Conservation (phyloP, 2,113 vertebrate genomes). For the Eulemur rufifrons region DNA sequence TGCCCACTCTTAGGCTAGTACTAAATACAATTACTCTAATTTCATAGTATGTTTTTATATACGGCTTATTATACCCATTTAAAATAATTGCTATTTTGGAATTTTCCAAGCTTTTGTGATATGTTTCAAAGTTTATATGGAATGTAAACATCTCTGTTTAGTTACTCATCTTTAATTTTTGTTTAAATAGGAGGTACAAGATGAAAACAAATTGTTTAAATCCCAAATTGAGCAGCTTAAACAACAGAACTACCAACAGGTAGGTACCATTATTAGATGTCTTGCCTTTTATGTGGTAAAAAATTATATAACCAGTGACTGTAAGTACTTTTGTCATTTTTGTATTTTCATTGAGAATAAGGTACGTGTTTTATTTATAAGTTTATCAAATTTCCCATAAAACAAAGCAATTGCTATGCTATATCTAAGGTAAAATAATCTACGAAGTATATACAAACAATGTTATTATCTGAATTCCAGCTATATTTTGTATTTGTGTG, state of each 20-base stretch:
- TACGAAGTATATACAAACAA: background rate
- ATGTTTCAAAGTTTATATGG: background rate
- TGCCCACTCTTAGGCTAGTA: background rate
- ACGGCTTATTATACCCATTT: background rate
- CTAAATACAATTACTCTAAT: background rate
- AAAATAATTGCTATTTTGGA: slow-evolving; percentile 34
- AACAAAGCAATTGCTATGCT: background rate
- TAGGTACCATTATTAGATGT: slow-evolving; percentile 59
- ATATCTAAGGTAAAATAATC: slow-evolving; percentile 13
- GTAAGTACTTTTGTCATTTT: background rate
- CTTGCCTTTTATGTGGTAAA: slow-evolving; percentile 25
- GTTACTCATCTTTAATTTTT: slow-evolving; percentile 63
- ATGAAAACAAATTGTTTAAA: slow-evolving; percentile 84
- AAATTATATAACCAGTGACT: background rate
- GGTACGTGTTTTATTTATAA: background rate
- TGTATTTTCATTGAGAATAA: slow-evolving; percentile 23
- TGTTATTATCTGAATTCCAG: background rate
- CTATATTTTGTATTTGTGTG: background rate
- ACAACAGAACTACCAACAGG: slow-evolving; percentile 83
- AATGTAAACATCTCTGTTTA: slow-evolving; percentile 19
- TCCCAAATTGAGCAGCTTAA: slow-evolving; percentile 84
- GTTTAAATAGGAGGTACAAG: slow-evolving; percentile 81
- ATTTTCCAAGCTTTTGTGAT: slow-evolving; percentile 28
- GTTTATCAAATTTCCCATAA: slow-evolving; percentile 27
- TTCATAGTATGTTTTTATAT: slow-evolving; percentile 11